Conservation (phyloP, 2,888 invertebrate species). For the Amblyteles armatorius region DNA sequence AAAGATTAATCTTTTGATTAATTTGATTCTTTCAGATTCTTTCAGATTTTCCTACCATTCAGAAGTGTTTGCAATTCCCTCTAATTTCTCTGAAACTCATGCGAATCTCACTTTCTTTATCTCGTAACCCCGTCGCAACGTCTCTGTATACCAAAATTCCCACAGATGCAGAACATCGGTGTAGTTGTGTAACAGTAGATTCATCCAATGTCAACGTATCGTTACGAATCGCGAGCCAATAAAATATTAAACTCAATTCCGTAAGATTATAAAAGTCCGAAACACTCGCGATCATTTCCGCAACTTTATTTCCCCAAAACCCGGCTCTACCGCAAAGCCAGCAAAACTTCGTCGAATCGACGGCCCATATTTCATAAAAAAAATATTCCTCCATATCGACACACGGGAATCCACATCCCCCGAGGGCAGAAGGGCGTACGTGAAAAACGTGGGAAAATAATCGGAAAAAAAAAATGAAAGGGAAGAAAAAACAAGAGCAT, state of each 20-base stretch:
- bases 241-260: no score
- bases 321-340: background rate
- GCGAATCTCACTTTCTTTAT: conserved; percentile 65
- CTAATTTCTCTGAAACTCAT: no score
- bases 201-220: background rate
- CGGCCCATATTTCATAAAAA: conserved; percentile 20
- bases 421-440: background rate
- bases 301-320: background rate
- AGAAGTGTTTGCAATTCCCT: no score
- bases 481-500: conserved; percentile 15
- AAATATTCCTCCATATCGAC: conserved; percentile 12
- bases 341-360: background rate
- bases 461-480: conserved; percentile 16
- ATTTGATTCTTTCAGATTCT: no score
- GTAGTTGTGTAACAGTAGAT: background rate
- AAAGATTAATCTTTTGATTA: no score
- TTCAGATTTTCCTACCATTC: no score
- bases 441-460: conserved; percentile 39
- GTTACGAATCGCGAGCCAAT: background rate
- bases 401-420: conserved; percentile 16
- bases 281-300: background rate
- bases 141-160: conserved; percentile 26
- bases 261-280: background rate
- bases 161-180: background rate
- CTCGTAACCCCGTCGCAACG: conserved; percentile 61